Base-by-base conservation (phyloP, 1,140 invertebrate species). In the Ephestia elutella region DNA sequence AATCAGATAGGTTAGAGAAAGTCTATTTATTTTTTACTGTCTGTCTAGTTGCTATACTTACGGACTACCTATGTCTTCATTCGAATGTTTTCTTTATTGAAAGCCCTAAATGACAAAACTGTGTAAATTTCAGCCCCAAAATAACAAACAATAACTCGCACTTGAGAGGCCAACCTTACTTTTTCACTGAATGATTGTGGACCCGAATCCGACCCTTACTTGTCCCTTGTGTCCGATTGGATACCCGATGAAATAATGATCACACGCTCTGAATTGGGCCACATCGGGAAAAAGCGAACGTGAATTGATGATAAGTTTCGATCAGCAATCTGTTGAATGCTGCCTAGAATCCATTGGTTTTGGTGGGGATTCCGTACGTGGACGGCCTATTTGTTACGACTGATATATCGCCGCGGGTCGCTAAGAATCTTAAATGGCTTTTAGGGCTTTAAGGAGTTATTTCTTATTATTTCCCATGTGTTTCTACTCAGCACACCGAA, bases 191-290 rank as follows among this genome's bases (percentile, higher is more conserved):
- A 28, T 58, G 53, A 60, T 30, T 51, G 32, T 50, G 49, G 7
- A 25, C 21, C 21, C 57, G 51, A 60, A 69, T 66, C 67, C 67
- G 68, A 70, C 48, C 65, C 70, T 75, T 76, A 82, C 77, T 60
- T 63, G 59, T 80, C 79, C 75, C 77, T 21, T 17, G 75, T 55
- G 75, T 62, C 54, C 75, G 56, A 72, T 82, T 61, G 54, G 56
- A 55, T 54, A 57, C 59, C 68, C 72, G 71, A 80, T 80, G 80
- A 78, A 78, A 82, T 80, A 80, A 75, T 77, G 72, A 79, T 74
- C 70, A 67, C 66, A 21, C 53, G 35, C 57, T 54, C 54, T 49
- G 28, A 25, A 25, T 44, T n/a, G 38, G 13, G 48, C 53, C 35
- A 57, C 9, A 54, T 53, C 50, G 38, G 35, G 18, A 65, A 57